A percentile compares a stretch with the other conserved stretches of the same genome.
These are phyloP conservation scores for Xenopus petersii DNA, from an alignment of 2,797 vertebrate species.

Conservation along the genomic window DNA sequence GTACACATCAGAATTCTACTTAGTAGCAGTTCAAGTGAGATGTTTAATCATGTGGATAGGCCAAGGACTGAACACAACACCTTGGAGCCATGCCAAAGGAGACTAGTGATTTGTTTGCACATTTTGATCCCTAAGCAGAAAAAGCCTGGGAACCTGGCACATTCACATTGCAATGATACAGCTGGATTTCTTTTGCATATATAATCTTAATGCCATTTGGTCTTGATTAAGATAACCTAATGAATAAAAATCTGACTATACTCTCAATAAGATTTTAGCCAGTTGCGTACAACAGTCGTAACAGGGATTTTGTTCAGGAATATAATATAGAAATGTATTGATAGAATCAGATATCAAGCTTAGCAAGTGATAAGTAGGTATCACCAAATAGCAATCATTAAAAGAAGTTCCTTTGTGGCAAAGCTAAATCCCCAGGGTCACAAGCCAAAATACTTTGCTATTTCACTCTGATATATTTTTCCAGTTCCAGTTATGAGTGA, in stretches of 20 bases:
- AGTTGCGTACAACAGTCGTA: neutral
- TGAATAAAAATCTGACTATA: constrained; percentile 2
- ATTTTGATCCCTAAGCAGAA: constrained; percentile 37
- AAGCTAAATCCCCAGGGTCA: too few relatives aligned
- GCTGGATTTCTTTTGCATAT: constrained; percentile 11
- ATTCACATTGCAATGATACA: constrained; percentile 26
- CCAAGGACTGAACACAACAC: constrained; percentile 42
- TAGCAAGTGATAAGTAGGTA: too few relatives aligned
- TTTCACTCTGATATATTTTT: too few relatives aligned
- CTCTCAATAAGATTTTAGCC: neutral
- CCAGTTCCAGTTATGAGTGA: too few relatives aligned
- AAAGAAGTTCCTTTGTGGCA: too few relatives aligned
- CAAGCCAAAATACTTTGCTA: too few relatives aligned
- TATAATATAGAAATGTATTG: too few relatives aligned
- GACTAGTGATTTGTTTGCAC: constrained; percentile 35
- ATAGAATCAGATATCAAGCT: too few relatives aligned
- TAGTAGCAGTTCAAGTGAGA: constrained; percentile 31
- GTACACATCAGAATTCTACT: constrained; percentile 28
- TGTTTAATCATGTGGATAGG: constrained; percentile 36
- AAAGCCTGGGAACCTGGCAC: constrained; percentile 42
- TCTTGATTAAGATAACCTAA: neutral
- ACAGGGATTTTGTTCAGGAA: too few relatives aligned
- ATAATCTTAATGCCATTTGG: constrained; percentile 31
- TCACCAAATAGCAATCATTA: too few relatives aligned
- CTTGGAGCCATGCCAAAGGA: constrained; percentile 29